These are phyloP conservation scores for Benitochromis conjunctus DNA, from an alignment of 2,113 vertebrate species.

Conservation along the genomic window DNA sequence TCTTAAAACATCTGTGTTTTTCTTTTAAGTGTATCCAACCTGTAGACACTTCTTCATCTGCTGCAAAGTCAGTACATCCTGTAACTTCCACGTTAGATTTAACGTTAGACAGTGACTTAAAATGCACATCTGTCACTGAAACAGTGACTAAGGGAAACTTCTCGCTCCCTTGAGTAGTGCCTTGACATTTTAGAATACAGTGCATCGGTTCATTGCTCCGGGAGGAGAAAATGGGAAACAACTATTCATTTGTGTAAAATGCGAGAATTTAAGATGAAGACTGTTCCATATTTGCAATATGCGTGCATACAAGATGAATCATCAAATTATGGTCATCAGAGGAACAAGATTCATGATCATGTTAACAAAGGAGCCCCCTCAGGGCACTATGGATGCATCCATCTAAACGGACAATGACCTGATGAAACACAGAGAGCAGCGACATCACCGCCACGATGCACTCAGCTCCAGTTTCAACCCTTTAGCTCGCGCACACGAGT, in stretches of 20 bases:
- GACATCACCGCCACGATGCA: conserved; percentile 14
- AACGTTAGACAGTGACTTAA: neutral
- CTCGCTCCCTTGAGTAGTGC: neutral
- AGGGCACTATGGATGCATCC: neutral
- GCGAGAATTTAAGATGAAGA: neutral
- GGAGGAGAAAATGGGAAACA: neutral
- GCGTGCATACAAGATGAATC: neutral
- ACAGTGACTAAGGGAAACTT: neutral
- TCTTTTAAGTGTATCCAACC: neutral
- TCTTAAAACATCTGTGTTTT: conserved; percentile 12
- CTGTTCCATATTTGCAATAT: neutral
- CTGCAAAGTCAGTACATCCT: neutral
- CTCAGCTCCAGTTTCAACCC: neutral
- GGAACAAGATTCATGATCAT: neutral
- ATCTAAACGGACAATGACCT: neutral
- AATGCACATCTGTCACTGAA: neutral
- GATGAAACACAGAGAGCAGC: neutral
- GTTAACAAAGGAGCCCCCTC: neutral
- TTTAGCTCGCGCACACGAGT: neutral
- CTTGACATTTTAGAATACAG: neutral
- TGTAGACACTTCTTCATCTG: neutral
- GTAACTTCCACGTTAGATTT: neutral
- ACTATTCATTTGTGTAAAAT: neutral
- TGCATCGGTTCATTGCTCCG: neutral
- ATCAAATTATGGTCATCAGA: neutral